Evolutionary conservation across 1,140 invertebrate species (phyloP).

Genomic region (Oryzaephilus surinamensis): DNA sequence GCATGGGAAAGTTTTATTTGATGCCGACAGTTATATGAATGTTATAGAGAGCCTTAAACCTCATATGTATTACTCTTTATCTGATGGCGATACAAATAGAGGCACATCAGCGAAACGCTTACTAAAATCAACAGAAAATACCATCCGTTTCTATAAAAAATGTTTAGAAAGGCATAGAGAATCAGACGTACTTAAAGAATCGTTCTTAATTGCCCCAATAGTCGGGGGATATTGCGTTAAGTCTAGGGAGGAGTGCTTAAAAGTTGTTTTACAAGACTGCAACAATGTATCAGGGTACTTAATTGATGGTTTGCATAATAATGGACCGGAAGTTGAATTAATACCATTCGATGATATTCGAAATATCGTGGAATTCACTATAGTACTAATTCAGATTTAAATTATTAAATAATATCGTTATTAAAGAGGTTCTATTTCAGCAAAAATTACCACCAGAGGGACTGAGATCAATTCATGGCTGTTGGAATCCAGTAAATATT

Average conservation of each 20-base stretch:
- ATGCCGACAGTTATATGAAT: constrained; percentile 58
- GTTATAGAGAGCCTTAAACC: constrained; percentile 64
- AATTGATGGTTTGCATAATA: constrained; percentile 69
- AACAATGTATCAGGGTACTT: constrained; percentile 53
- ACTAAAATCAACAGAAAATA: constrained; percentile 53
- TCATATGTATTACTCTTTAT: constrained; percentile 66
- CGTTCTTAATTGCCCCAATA: constrained; percentile 55
- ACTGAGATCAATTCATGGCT: constrained; percentile 52
- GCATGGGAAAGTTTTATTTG: constrained; percentile 55
- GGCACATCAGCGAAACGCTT: constrained; percentile 56
- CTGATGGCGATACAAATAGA: constrained; percentile 67
- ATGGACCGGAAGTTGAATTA: constrained; percentile 49
- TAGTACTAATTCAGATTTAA: constrained; percentile 37
- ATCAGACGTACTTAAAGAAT: constrained; percentile 40
- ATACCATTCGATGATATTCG: constrained; percentile 46
- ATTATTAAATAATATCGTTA: constrained; percentile 20
- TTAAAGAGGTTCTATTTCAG: constrained; percentile 27
- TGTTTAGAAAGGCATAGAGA: constrained; percentile 48
- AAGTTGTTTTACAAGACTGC: constrained; percentile 49
- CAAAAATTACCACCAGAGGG: constrained; percentile 55
- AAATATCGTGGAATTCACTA: constrained; percentile 47
- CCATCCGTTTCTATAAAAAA: constrained; percentile 44
- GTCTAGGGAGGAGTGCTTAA: constrained; percentile 45
- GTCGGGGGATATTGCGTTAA: constrained; percentile 59
- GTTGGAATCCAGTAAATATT: constrained; percentile 54